Conservation (phyloP, 2,888 invertebrate genomes). For the Scaptomyza flava region DNA sequence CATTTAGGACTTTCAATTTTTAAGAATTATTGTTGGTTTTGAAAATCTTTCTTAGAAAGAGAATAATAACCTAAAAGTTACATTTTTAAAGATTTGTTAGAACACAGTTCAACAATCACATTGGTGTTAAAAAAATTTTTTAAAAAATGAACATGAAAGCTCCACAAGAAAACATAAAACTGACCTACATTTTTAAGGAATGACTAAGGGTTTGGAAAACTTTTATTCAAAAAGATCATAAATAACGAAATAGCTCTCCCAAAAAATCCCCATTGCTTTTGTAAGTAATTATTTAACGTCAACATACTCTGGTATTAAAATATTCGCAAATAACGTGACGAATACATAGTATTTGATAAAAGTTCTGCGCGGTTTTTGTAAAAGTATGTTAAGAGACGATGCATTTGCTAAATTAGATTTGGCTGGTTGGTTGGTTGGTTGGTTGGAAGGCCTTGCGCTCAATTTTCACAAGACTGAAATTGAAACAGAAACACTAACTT, state of each 20-base stretch:
- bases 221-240: not conserved
- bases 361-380: not conserved
- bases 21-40: too few relatives aligned
- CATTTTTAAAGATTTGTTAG: too few relatives aligned
- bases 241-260: not conserved
- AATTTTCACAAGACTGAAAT: constrained; percentile 49
- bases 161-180: too few relatives aligned
- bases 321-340: constrained; percentile 6
- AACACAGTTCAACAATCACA: too few relatives aligned
- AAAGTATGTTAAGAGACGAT: constrained; percentile 42
- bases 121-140: too few relatives aligned
- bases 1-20: too few relatives aligned
- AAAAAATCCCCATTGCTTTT: not conserved
- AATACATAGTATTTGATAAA: not conserved
- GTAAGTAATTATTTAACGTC: not conserved
- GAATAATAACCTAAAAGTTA: too few relatives aligned
- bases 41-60: too few relatives aligned
- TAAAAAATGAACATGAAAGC: too few relatives aligned
- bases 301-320: constrained; percentile 17
- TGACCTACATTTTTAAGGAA: too few relatives aligned
- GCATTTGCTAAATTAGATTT: constrained; percentile 56
- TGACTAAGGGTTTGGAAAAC: too few relatives aligned
- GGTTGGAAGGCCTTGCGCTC: constrained; percentile 49
- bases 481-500: constrained; percentile 67
- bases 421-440: constrained; percentile 18